Conservation (phyloP, 2,113 vertebrate species). For the Leptobrachium ailaonicum region DNA sequence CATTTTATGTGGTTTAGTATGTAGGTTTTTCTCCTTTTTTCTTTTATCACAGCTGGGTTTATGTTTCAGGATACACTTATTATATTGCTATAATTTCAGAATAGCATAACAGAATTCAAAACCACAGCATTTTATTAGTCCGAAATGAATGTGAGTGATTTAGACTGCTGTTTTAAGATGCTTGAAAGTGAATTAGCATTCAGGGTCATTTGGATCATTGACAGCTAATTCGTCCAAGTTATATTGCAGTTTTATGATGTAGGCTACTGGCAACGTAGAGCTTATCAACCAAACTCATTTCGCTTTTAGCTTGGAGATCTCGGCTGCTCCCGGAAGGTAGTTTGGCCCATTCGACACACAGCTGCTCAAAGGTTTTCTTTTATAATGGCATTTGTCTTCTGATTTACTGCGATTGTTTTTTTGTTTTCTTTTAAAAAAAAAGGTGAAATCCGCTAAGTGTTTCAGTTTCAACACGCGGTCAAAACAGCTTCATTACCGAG, state of each 20-base stretch:
- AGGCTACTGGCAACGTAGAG: constrained; percentile 28
- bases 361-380: constrained; percentile 55
- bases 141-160: constrained; percentile 43
- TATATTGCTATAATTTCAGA: constrained; percentile 28
- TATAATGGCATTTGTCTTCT: constrained; percentile 52
- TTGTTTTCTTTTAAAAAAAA: constrained; percentile 39
- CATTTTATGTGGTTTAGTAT: neutral
- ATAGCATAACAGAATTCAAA: constrained; percentile 6
- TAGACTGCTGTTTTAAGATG: constrained; percentile 48
- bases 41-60: constrained; percentile 20
- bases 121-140: constrained; percentile 37
- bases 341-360: constrained; percentile 54
- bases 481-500: constrained; percentile 57
- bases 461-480: constrained; percentile 53
- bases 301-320: constrained; percentile 38
- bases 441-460: constrained; percentile 58
- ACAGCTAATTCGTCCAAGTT: constrained; percentile 49
- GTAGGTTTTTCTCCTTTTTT: neutral
- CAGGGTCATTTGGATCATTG: constrained; percentile 27
- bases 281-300: constrained; percentile 52
- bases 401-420: constrained; percentile 54
- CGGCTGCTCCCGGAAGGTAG: constrained; percentile 56
- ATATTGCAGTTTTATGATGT: constrained; percentile 43
- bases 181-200: constrained; percentile 46
- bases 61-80: constrained; percentile 15